Conservation (phyloP, 2,113 vertebrate species). For the Saguinus midas region DNA sequence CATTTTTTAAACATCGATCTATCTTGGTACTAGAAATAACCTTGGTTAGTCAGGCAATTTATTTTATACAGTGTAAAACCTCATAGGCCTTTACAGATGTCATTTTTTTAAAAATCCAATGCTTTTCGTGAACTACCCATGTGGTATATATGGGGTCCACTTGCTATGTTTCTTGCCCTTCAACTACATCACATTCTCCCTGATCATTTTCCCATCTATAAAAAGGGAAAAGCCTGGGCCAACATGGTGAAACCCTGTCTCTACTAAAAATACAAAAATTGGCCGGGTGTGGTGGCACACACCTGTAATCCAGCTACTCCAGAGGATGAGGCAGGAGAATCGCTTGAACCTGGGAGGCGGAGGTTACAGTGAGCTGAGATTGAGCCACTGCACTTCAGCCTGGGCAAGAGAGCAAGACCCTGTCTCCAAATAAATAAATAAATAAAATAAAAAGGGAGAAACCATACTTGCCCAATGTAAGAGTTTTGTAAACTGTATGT, state of each 20-base stretch:
- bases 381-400: no score
- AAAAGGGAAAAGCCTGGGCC: background rate
- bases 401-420: no score
- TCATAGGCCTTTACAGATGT: constrained; percentile 44
- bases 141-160: background rate
- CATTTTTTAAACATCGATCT: background rate
- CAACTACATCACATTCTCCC: background rate
- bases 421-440: no score
- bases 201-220: constrained; percentile 6
- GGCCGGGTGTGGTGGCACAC: no score
- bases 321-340: no score
- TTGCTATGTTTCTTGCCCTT: background rate
- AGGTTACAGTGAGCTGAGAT: no score
- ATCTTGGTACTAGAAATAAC: constrained; percentile 44
- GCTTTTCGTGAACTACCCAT: constrained; percentile 6
- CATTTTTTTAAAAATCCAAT: constrained; percentile 52
- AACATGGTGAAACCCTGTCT: no score
- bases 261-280: no score
- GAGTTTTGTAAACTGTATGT: background rate
- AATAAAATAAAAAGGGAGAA: background rate
- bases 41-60: constrained; percentile 52
- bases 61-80: background rate
- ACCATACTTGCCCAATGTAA: background rate
- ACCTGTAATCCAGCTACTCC: no score
- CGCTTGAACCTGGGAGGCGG: no score